Conservation (phyloP, 2,888 invertebrate species). For the Pyrrhosoma nymphula region DNA sequence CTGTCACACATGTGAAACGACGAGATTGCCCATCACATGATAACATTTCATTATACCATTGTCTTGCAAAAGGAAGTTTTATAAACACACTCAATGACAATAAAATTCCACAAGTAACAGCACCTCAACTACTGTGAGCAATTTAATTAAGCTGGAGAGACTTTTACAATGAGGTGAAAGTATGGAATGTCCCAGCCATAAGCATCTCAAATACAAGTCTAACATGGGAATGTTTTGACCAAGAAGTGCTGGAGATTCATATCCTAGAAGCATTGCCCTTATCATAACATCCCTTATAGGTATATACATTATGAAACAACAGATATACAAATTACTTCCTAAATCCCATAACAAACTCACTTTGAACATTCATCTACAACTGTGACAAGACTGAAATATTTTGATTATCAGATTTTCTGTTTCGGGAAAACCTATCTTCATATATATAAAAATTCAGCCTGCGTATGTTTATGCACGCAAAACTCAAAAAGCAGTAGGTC, state of each 20-base stretch:
- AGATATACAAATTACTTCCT: neutral
- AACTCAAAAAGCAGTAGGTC: too few relatives aligned
- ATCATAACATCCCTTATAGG: slow-evolving; percentile 6
- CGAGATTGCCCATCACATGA: too few relatives aligned
- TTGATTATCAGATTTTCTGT: slow-evolving; percentile 28
- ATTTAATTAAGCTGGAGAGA: neutral
- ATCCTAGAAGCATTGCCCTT: neutral
- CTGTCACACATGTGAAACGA: too few relatives aligned
- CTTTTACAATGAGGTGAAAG: neutral
- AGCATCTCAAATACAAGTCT: neutral
- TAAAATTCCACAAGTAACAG: neutral
- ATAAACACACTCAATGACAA: neutral
- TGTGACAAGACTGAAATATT: slow-evolving; percentile 22
- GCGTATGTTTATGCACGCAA: too few relatives aligned
- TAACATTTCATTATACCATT: too few relatives aligned
- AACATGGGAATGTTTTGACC: neutral
- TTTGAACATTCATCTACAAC: neutral
- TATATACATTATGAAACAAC: slow-evolving; percentile 7
- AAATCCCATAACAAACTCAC: neutral
- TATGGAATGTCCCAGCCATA: neutral
- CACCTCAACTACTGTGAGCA: neutral
- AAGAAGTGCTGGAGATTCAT: neutral
- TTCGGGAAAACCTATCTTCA: neutral
- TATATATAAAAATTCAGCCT: too few relatives aligned
- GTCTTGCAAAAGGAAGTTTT: neutral